Conservation (phyloP, 1,140 invertebrate genomes). For the Phthorimaea operculella region DNA sequence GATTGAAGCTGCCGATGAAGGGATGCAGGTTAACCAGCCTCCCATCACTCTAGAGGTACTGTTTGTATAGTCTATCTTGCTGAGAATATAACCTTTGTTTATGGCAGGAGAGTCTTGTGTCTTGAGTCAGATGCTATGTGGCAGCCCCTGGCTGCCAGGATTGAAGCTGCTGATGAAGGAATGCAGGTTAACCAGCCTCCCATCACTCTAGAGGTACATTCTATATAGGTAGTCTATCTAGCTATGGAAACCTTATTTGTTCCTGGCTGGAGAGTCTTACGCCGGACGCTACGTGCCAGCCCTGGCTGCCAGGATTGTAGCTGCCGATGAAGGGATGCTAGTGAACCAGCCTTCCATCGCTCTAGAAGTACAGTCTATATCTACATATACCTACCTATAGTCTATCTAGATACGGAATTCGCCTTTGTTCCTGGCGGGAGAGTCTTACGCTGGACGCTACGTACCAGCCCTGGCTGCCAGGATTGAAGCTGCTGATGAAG, state of each 20-base stretch:
- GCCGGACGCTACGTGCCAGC: too few species aligned
- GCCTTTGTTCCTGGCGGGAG: background rate
- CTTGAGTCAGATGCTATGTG: too few species aligned
- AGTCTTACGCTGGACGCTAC: constrained; percentile 61
- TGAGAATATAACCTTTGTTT: constrained; percentile 73
- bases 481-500: background rate
- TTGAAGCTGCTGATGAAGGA: constrained; percentile 70
- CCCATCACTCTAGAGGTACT: too few species aligned
- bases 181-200: background rate
- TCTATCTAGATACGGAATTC: constrained; percentile 26
- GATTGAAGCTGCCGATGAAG: too few species aligned
- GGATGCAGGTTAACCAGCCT: too few species aligned
- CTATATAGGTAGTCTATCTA: background rate
- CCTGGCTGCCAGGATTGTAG: constrained; percentile 65
- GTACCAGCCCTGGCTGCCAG: background rate
- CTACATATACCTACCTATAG: too few species aligned
- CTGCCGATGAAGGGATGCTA: too few species aligned
- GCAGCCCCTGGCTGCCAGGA: constrained; percentile 79
- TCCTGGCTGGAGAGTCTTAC: too few species aligned
- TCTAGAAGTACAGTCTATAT: constrained; percentile 27
- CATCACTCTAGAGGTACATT: constrained; percentile 25
- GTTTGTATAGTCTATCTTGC: too few species aligned
- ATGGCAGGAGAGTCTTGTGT: constrained; percentile 85
- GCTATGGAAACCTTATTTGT: constrained; percentile 24
- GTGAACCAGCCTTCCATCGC: constrained; percentile 3